These are phyloP conservation scores for Daphoenositta chrysoptera DNA, from an alignment of 2,113 vertebrate genomes.

Conservation along the genomic window DNA sequence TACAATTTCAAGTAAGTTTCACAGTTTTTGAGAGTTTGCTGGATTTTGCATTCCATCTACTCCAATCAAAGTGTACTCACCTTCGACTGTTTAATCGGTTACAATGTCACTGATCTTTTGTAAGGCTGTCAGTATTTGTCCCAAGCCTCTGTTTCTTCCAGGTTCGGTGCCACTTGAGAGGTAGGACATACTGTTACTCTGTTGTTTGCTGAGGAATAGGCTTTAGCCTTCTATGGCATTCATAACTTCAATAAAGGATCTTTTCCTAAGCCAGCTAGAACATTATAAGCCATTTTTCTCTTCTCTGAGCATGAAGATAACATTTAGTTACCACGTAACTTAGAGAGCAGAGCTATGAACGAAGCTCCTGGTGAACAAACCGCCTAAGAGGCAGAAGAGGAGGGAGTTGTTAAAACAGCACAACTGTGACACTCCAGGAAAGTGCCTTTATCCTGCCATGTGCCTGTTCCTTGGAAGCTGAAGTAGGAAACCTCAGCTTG, in stretches of 20 bases:
- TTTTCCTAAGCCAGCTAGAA: neutral
- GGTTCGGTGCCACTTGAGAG: neutral
- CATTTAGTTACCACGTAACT: neutral
- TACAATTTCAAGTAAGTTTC: neutral
- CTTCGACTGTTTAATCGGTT: neutral
- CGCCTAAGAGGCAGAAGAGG: neutral
- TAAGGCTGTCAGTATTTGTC: neutral
- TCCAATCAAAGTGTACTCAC: neutral
- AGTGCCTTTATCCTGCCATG: neutral
- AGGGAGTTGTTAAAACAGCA: neutral
- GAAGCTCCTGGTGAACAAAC: neutral
- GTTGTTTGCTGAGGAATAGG: neutral
- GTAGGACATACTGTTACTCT: neutral
- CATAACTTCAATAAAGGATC: neutral
- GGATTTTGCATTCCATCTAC: neutral
- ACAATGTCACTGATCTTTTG: neutral
- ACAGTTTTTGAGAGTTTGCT: neutral
- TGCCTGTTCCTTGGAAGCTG: neutral
- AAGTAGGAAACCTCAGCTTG: neutral
- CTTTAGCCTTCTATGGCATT: neutral
- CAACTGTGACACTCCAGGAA: neutral
- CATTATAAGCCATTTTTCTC: neutral
- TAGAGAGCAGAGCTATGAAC: neutral
- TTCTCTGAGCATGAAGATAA: neutral
- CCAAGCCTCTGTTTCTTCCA: neutral